Evolutionary conservation across 2,888 invertebrate genomes (phyloP).

Genomic region (Pristionchus fissidentatus): DNA sequence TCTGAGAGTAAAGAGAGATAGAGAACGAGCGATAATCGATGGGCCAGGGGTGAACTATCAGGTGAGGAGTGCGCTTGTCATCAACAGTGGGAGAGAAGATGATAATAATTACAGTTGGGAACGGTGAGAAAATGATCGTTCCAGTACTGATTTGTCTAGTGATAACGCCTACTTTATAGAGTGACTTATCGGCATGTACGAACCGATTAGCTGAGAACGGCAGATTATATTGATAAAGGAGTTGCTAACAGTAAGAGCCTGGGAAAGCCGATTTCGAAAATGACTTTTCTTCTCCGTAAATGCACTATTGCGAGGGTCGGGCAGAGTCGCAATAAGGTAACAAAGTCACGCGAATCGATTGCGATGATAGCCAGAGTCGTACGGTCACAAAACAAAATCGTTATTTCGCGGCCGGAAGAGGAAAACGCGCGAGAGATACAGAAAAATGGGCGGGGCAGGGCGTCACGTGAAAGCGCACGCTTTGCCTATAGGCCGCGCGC

Average conservation of each 20-base stretch:
- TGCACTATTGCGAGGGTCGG: neutral
- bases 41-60: neutral
- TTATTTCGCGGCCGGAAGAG: neutral
- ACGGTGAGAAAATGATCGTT: too few relatives aligned
- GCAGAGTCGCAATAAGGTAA: neutral
- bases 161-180: too few relatives aligned
- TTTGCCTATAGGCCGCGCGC: neutral
- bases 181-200: too few relatives aligned
- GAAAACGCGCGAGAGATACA: slow-evolving; percentile 11
- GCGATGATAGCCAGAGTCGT: neutral
- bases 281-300: too few relatives aligned
- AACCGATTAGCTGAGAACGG: too few relatives aligned
- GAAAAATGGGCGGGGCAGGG: neutral
- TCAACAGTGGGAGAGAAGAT: too few relatives aligned
- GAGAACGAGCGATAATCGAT: slow-evolving; percentile 12
- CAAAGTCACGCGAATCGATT: neutral
- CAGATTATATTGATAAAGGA: too few relatives aligned
- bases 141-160: too few relatives aligned
- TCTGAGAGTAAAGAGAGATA: too few relatives aligned
- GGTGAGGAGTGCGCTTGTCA: neutral
- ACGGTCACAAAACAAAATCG: neutral
- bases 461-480: slow-evolving; percentile 25
- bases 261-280: too few relatives aligned
- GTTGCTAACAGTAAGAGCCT: too few relatives aligned
- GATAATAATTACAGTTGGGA: too few relatives aligned